Conservation (phyloP, 2,113 vertebrate genomes). For the Felis chaus region DNA sequence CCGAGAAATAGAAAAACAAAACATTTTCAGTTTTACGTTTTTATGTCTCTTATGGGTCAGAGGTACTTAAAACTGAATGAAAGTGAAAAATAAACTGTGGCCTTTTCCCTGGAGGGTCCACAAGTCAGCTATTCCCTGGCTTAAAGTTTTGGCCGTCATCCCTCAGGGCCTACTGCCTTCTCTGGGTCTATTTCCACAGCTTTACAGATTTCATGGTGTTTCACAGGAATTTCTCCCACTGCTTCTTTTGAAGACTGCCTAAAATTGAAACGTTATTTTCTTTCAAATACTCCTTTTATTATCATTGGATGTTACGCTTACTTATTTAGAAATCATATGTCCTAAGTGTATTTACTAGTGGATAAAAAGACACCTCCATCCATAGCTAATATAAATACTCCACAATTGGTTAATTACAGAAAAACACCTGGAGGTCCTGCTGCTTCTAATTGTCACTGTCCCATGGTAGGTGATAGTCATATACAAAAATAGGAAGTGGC, state of each 20-base stretch:
- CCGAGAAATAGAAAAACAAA: background rate
- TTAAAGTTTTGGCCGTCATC: background rate
- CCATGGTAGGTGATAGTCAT: background rate
- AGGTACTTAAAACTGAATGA: background rate
- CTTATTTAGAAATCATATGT: slow-evolving; percentile 52
- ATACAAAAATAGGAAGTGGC: slow-evolving; percentile 29
- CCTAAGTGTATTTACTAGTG: background rate
- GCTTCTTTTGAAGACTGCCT: background rate
- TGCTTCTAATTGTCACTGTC: slow-evolving; percentile 60
- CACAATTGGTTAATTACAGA: slow-evolving; percentile 55
- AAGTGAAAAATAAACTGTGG: background rate
- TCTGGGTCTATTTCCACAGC: background rate
- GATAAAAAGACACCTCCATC: slow-evolving; percentile 7
- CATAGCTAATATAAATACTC: slow-evolving; percentile 33
- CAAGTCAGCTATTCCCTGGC: background rate
- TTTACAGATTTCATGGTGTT: background rate
- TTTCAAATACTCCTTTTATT: background rate
- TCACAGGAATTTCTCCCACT: background rate
- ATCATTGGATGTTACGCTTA: background rate
- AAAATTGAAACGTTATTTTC: background rate
- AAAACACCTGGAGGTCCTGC: slow-evolving; percentile 48
- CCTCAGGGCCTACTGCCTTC: background rate
- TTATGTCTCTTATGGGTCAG: background rate
- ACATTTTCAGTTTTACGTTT: background rate
- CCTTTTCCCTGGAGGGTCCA: background rate